Conservation (phyloP, 2,888 invertebrate genomes). For the Tetranychus piercei region DNA sequence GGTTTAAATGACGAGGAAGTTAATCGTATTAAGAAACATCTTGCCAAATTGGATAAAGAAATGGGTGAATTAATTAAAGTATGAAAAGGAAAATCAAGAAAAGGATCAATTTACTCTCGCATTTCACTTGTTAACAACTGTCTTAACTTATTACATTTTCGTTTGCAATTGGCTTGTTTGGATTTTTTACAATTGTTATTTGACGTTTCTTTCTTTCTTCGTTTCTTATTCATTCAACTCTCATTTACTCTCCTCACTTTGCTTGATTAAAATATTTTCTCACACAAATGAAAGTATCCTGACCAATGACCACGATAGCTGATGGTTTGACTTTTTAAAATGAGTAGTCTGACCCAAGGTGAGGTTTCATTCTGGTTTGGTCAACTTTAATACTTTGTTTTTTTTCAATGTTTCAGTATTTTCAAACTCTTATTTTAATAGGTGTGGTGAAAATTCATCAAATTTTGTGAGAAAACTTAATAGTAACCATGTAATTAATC, state of each 20-base stretch:
- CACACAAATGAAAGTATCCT: no score
- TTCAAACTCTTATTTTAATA: not conserved
- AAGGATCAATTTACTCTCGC: no score
- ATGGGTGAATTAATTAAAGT: slow-evolving; percentile 1
- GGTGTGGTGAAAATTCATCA: not conserved
- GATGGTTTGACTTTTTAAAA: not conserved
- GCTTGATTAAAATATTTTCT: no score
- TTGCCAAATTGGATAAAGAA: slow-evolving; percentile 8
- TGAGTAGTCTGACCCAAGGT: not conserved
- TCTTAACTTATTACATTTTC: not conserved
- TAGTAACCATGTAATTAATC: not conserved
- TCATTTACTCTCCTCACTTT: no score
- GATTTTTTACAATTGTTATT: not conserved
- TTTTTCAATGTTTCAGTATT: not conserved
- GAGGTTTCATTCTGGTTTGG: not conserved
- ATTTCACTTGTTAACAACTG: no score
- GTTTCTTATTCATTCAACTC: no score
- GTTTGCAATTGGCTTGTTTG: not conserved
- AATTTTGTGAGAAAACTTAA: not conserved
- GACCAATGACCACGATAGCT: not conserved
- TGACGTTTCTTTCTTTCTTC: no score
- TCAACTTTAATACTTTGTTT: not conserved
- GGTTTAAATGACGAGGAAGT: slow-evolving; percentile 10
- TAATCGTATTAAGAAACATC: slow-evolving; percentile 4
- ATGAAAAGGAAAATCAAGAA: not conserved